phyloP scores from a whole-genome alignment of 2,113 vertebrate species.

The Poicephalus meyeri region DNA sequence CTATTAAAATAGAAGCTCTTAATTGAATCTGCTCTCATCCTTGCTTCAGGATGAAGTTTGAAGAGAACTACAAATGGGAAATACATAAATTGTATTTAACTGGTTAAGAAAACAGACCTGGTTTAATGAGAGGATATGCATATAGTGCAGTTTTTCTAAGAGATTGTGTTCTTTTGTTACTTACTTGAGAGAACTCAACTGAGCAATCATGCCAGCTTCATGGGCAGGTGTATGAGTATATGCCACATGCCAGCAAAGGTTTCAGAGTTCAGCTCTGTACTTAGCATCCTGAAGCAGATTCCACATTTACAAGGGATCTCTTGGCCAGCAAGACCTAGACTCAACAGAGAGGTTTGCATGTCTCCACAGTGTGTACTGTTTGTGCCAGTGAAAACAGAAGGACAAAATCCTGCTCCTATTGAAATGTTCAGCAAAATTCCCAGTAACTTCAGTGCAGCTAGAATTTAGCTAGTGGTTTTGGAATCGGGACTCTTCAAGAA shows the following conservation, averaged over 20 bases:
- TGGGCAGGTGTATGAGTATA: background rate
- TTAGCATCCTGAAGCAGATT: background rate
- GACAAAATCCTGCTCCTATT: background rate
- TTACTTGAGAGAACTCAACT: background rate
- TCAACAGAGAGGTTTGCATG: background rate
- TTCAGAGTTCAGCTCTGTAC: background rate
- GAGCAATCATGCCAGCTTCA: background rate
- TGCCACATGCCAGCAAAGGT: rapidly evolving
- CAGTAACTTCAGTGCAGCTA: background rate
- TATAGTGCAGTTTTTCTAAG: background rate
- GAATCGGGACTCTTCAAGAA: background rate
- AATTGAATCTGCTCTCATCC: background rate
- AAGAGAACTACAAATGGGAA: background rate
- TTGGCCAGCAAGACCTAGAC: background rate
- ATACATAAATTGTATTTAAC: background rate
- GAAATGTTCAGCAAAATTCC: background rate
- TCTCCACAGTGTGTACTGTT: background rate
- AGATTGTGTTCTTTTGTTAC: background rate
- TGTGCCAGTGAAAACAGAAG: background rate
- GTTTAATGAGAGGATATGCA: background rate
- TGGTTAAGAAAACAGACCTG: background rate
- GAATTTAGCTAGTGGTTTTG: background rate
- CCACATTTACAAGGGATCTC: background rate
- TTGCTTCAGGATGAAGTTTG: background rate
- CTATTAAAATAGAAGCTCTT: background rate